phyloP scores from a whole-genome alignment of 1,140 invertebrate species.

The Polypedilum vanderplanki region DNA sequence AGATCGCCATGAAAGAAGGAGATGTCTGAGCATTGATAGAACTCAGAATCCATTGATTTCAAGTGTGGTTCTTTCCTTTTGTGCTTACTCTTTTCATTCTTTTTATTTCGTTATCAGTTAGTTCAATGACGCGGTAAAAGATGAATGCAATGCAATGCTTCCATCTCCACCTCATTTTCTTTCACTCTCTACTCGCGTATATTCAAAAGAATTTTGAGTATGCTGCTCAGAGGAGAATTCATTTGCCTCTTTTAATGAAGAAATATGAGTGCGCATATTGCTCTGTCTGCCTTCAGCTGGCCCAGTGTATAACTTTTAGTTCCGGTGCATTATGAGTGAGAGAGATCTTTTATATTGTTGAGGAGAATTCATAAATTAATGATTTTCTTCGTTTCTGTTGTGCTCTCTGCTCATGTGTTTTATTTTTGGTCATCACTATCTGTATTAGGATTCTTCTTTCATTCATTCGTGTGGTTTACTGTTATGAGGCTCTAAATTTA shows the following conservation, averaged over 20 bases:
- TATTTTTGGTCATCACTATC: not conserved
- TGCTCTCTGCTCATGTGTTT: slow-evolving; percentile 16
- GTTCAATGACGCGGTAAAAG: slow-evolving; percentile 16
- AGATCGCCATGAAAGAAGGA: not conserved
- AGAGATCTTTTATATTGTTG: slow-evolving; percentile 20
- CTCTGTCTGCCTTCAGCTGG: not conserved
- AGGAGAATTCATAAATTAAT: slow-evolving; percentile 26
- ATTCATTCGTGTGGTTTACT: not conserved
- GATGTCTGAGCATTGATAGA: not conserved
- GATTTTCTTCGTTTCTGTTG: slow-evolving; percentile 23
- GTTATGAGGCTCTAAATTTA: too few species aligned
- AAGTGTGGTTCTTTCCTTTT: not conserved
- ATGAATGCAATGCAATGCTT: slow-evolving; percentile 2
- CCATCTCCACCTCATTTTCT: slow-evolving; percentile 16
- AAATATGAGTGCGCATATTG: not conserved
- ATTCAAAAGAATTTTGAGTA: not conserved
- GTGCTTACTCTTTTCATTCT: slow-evolving; percentile 15
- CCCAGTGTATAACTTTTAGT: slow-evolving; percentile 14
- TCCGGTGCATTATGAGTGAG: slow-evolving; percentile 28
- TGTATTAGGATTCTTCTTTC: not conserved
- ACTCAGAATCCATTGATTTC: not conserved
- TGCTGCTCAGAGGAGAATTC: not conserved
- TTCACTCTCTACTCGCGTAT: not conserved
- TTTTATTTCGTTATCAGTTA: not conserved
- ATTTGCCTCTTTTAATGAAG: not conserved